phyloP scores from a whole-genome alignment of 2,797 vertebrate species.

The Ctenopoma kingsleyae region DNA sequence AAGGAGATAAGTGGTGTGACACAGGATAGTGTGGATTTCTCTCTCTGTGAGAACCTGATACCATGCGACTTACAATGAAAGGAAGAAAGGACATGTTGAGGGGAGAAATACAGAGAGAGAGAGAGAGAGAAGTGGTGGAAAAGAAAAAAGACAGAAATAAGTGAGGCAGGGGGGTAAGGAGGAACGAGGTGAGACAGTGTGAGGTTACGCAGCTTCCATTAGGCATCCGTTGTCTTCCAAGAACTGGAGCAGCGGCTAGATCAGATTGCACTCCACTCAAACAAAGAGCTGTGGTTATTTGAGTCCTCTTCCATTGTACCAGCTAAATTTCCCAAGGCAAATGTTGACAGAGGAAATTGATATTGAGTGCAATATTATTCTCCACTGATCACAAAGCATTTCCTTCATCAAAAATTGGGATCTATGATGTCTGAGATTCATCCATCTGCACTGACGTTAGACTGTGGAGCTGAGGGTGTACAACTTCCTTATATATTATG shows the following conservation, averaged over 20 bases:
- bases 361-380: constrained; percentile 71
- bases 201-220: constrained; percentile 77
- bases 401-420: constrained; percentile 32
- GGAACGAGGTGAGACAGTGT: constrained; percentile 59
- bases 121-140: not conserved
- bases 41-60: constrained; percentile 45
- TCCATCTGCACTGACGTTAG: not conserved
- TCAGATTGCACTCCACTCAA: constrained; percentile 76
- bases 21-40: constrained; percentile 47
- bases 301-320: constrained; percentile 67
- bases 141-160: constrained; percentile 3
- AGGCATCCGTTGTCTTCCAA: constrained; percentile 73
- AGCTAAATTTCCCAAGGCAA: constrained; percentile 75
- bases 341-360: constrained; percentile 79
- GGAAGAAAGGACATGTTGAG: constrained; percentile 17
- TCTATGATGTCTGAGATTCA: constrained; percentile 2
- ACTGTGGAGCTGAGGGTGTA: not conserved
- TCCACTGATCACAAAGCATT: constrained; percentile 60
- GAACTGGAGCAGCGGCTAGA: constrained; percentile 70
- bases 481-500: not conserved
- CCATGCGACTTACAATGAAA: constrained; percentile 42
- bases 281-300: constrained; percentile 78
- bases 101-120: not conserved
- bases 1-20: constrained; percentile 48
- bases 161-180: not conserved